Evolutionary conservation across 2,797 vertebrate species (phyloP).

Genomic region (Karalla daura): DNA sequence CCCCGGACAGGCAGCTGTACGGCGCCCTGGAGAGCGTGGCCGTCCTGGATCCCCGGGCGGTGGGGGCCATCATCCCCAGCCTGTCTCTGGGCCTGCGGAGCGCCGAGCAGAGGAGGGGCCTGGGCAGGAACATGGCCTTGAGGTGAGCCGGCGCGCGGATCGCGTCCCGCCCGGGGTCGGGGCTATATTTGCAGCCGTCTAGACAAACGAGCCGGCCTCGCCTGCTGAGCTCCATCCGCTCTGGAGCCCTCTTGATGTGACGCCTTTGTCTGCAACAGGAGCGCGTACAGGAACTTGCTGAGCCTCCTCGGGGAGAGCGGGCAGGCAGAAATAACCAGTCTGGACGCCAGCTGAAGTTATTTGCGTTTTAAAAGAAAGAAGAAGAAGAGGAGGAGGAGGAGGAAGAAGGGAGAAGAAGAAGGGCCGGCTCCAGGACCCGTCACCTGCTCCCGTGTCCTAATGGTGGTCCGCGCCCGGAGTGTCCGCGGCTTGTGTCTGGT

Average conservation of each 20-base stretch:
- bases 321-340: slow-evolving; percentile 88
- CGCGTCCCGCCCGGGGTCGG: slow-evolving; percentile 36
- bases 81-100: slow-evolving; percentile 89
- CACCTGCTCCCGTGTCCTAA: neutral
- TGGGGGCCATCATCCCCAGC: slow-evolving; percentile 87
- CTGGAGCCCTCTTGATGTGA: slow-evolving; percentile 8
- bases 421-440: slow-evolving; percentile 31
- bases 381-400: too few species aligned
- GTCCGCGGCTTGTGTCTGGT: slow-evolving; percentile 43
- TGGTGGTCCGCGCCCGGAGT: neutral
- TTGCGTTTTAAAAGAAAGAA: neutral
- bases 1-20: slow-evolving; percentile 91
- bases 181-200: slow-evolving; percentile 60
- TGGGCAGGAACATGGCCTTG: slow-evolving; percentile 89
- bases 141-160: slow-evolving; percentile 83
- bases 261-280: slow-evolving; percentile 79
- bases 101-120: slow-evolving; percentile 91
- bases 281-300: slow-evolving; percentile 91
- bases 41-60: slow-evolving; percentile 82
- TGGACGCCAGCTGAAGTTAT: slow-evolving; percentile 85
- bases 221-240: slow-evolving; percentile 14
- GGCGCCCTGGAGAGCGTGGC: slow-evolving; percentile 88
- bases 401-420: too few species aligned
- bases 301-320: slow-evolving; percentile 89
- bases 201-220: slow-evolving; percentile 37